These are phyloP conservation scores for Lophius americanus DNA, from an alignment of 2,797 vertebrate species.

Conservation along the genomic window DNA sequence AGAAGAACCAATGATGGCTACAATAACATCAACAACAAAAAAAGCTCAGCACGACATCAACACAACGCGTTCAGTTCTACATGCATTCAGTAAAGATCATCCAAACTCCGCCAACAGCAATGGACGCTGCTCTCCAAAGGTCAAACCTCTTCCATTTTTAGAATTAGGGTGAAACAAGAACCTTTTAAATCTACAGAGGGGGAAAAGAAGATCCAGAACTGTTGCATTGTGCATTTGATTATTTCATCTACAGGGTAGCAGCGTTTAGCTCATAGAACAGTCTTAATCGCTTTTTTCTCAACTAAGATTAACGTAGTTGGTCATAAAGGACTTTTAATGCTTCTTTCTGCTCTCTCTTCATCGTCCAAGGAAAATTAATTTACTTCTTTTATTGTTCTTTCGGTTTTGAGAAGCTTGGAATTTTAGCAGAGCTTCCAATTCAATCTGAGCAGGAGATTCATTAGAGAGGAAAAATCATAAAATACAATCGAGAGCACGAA, in stretches of 20 bases:
- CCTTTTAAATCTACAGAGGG: slow-evolving; percentile 52
- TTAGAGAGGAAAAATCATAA: slow-evolving; percentile 2
- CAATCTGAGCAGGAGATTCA: slow-evolving; percentile 39
- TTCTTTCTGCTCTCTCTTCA: slow-evolving; percentile 32
- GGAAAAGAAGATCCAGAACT: slow-evolving; percentile 52
- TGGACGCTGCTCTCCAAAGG: slow-evolving; percentile 13
- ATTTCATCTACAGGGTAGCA: slow-evolving; percentile 76
- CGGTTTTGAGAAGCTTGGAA: slow-evolving; percentile 45
- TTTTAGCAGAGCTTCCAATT: slow-evolving; percentile 18
- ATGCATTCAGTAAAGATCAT: slow-evolving; percentile 64
- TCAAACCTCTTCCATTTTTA: slow-evolving; percentile 25
- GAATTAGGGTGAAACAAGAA: slow-evolving; percentile 40
- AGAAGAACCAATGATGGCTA: slow-evolving; percentile 66
- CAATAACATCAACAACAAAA: slow-evolving; percentile 39
- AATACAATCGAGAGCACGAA: slow-evolving; percentile 7
- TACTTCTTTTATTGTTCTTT: slow-evolving; percentile 67
- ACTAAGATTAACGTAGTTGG: slow-evolving; percentile 65
- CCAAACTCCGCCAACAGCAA: slow-evolving; percentile 22
- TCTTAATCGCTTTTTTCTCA: slow-evolving; percentile 41
- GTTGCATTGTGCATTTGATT: slow-evolving; percentile 77
- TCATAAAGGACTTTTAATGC: slow-evolving; percentile 49
- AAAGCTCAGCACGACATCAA: slow-evolving; percentile 56
- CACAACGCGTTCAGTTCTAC: slow-evolving; percentile 47
- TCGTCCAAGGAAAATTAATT: slow-evolving; percentile 26
- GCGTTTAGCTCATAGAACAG: slow-evolving; percentile 77